Percentiles rank a stretch among this genome's conserved stretches.
Evolutionary conservation across 30 jellyfish, hydroid and myxozoan genomes (phyloP).

Genomic region (Hydractinia symbiolongicarpus): DNA sequence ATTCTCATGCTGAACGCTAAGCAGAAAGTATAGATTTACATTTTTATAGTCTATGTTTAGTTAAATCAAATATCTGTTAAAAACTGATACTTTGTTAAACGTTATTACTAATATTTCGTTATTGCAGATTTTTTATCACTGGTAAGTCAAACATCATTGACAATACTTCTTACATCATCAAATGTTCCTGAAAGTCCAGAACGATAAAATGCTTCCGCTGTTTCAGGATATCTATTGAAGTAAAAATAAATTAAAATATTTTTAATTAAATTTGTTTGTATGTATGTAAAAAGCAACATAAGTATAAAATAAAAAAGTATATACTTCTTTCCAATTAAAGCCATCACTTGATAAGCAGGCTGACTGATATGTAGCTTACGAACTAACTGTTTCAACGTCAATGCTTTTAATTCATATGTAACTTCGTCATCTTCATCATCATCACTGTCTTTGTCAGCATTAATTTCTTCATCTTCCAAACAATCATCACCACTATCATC

Average conservation of each 20-base stretch:
- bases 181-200: slow-evolving; percentile 63
- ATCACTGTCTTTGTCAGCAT: no score
- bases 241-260: neutral
- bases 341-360: slow-evolving; percentile 79
- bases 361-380: slow-evolving; percentile 78
- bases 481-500: no score
- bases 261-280: neutral
- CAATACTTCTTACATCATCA: slow-evolving; percentile 39
- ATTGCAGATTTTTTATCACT: no score
- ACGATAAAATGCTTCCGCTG: slow-evolving; percentile 49
- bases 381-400: slow-evolving; percentile 69
- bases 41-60: no score
- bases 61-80: no score
- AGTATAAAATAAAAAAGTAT: neutral
- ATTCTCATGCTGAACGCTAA: no score
- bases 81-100: no score
- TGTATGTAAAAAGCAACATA: neutral
- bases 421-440: neutral
- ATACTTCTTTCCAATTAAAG: slow-evolving; percentile 70
- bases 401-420: slow-evolving; percentile 35
- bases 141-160: no score
- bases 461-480: no score
- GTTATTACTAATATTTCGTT: no score
- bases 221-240: slow-evolving; percentile 52
- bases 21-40: no score